Evolutionary conservation across 2,113 vertebrate genomes (phyloP).

Genomic region (Leptobrachium ailaonicum): DNA sequence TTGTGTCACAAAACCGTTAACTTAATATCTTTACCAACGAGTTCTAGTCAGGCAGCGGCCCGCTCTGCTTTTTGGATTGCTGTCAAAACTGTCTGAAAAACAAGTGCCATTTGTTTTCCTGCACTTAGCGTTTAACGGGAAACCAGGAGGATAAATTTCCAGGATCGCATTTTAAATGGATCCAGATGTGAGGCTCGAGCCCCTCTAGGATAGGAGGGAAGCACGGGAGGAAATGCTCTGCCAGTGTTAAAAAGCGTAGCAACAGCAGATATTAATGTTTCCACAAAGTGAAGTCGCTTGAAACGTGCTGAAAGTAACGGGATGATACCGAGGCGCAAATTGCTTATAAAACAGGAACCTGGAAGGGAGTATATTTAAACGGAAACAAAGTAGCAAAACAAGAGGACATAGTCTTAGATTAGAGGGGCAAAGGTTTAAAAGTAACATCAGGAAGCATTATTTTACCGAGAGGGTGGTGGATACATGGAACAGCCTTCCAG

Average conservation of each 20-base stretch:
- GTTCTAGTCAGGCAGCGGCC: slow-evolving; percentile 68
- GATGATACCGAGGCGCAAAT: slow-evolving; percentile 51
- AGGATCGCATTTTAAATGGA: slow-evolving; percentile 74
- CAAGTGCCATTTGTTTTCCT: slow-evolving; percentile 83
- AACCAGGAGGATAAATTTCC: slow-evolving; percentile 78
- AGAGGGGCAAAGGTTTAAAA: no score
- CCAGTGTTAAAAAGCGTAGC: slow-evolving; percentile 54
- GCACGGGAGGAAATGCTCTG: slow-evolving; percentile 57
- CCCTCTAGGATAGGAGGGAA: slow-evolving; percentile 48
- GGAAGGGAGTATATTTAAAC: background rate
- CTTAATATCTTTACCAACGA: slow-evolving; percentile 68
- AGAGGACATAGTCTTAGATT: no score
- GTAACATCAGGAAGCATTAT: no score
- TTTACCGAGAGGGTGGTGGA: no score
- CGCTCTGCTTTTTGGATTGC: slow-evolving; percentile 69
- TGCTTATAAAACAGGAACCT: slow-evolving; percentile 50
- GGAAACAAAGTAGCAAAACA: no score
- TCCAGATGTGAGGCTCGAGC: slow-evolving; percentile 69
- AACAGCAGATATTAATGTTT: slow-evolving; percentile 55
- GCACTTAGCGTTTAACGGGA: slow-evolving; percentile 77
- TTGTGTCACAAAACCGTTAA: slow-evolving; percentile 22
- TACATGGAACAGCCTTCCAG: no score
- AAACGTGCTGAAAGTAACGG: slow-evolving; percentile 44
- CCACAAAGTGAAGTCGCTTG: slow-evolving; percentile 21
- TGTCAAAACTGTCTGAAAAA: slow-evolving; percentile 77